Conservation (phyloP, 2,888 invertebrate species). For the Trissolcus brochymenae region DNA sequence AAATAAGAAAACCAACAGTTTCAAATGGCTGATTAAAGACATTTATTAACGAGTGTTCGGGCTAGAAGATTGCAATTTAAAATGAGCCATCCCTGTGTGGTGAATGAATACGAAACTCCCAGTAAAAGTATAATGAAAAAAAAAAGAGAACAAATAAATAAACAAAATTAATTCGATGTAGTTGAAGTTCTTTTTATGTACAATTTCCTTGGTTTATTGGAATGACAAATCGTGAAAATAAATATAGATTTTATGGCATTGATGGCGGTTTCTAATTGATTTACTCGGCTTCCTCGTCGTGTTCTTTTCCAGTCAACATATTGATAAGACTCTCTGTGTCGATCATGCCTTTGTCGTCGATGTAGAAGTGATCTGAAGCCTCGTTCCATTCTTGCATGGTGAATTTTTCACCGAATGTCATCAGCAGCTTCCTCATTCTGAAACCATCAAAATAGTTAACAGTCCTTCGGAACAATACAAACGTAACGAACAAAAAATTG, state of each 20-base stretch:
- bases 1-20: too few relatives aligned
- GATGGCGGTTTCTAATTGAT: slow-evolving; percentile 3
- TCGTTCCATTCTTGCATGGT: slow-evolving; percentile 33
- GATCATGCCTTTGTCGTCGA: slow-evolving; percentile 36
- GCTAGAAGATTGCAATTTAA: neutral
- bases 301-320: slow-evolving; percentile 31
- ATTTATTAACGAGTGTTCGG: neutral
- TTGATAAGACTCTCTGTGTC: slow-evolving; percentile 30
- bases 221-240: slow-evolving; percentile 12
- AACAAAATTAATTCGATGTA: neutral
- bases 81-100: neutral
- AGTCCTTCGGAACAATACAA: too few relatives aligned
- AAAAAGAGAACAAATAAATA: neutral
- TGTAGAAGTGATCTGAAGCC: slow-evolving; percentile 21
- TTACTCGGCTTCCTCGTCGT: slow-evolving; percentile 7
- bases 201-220: slow-evolving; percentile 12
- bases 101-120: neutral
- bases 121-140: neutral
- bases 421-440: slow-evolving; percentile 22
- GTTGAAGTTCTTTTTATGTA: slow-evolving; percentile 10
- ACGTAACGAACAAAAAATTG: too few relatives aligned
- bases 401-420: slow-evolving; percentile 31
- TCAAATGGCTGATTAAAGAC: too few relatives aligned
- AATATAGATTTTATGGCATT: slow-evolving; percentile 1
- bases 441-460: neutral